A percentile compares a stretch with the other conserved stretches of the same genome.
Evolutionary conservation across 2,797 vertebrate species (phyloP).

Genomic region (Scyliorhinus canicula): DNA sequence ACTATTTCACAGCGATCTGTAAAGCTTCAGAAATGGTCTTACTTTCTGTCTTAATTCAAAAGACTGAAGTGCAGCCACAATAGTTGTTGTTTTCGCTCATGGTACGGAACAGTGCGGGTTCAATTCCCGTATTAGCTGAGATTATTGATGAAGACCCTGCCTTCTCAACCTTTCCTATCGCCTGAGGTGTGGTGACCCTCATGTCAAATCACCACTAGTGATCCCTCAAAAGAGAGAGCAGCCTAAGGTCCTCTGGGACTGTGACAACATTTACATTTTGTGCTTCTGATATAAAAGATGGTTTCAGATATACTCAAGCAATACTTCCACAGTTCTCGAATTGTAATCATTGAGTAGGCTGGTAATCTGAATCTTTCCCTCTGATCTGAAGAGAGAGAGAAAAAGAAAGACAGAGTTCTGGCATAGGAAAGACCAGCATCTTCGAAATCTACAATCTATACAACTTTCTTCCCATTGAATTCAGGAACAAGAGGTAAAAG

Average conservation of each 20-base stretch:
- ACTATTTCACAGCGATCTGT: not conserved
- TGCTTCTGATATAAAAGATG: not conserved
- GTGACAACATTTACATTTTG: too few relatives aligned
- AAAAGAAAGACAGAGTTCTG: not conserved
- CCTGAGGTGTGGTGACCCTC: too few relatives aligned
- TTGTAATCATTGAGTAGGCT: not conserved
- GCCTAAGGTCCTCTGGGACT: too few relatives aligned
- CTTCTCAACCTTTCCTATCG: too few relatives aligned
- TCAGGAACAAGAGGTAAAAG: not conserved
- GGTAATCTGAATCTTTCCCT: not conserved
- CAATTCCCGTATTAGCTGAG: too few relatives aligned
- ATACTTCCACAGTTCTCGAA: not conserved
- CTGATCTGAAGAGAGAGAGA: not conserved
- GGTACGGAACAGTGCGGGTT: too few relatives aligned
- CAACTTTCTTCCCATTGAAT: not conserved
- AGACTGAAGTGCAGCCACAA: not conserved
- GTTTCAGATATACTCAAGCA: not conserved
- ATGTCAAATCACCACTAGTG: too few relatives aligned
- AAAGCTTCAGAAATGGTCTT: not conserved
- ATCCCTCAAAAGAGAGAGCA: too few relatives aligned
- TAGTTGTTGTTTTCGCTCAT: too few relatives aligned
- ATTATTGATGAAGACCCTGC: too few relatives aligned
- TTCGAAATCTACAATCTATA: not conserved
- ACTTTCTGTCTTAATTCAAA: not conserved
- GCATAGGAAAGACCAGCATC: not conserved